Evolutionary conservation across 2,888 invertebrate species (phyloP).

Genomic region (Xiphydria camelus): DNA sequence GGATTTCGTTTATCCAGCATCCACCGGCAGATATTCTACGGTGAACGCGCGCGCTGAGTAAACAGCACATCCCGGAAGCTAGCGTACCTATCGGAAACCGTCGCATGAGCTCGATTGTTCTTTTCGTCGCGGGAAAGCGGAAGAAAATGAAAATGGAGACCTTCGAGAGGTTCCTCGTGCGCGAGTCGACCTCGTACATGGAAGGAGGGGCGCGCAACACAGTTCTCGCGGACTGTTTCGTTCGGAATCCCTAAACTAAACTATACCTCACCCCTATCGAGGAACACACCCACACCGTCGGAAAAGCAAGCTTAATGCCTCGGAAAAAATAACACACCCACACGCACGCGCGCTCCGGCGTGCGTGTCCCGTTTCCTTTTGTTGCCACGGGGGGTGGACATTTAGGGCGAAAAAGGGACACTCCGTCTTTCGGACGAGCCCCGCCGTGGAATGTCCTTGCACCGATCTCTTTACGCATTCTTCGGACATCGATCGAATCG

Average conservation of each 20-base stretch:
- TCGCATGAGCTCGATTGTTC: no score
- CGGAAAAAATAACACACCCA: conserved; percentile 55
- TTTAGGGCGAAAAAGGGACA: conserved; percentile 47
- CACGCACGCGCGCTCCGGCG: conserved; percentile 28
- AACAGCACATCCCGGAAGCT: no score
- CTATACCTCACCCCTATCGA: conserved; percentile 42
- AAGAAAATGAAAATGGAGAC: no score
- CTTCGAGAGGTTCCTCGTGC: no score
- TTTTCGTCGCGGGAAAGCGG: no score
- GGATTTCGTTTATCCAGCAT: no score
- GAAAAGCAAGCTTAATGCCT: conserved; percentile 54
- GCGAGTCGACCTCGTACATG: no score
- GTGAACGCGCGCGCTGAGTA: no score
- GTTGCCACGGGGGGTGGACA: conserved; percentile 47
- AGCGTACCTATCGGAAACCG: no score
- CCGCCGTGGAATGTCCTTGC: background rate
- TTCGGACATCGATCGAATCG: conserved; percentile 39
- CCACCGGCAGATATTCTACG: no score
- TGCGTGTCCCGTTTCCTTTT: conserved; percentile 34
- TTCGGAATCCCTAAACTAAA: conserved; percentile 47
- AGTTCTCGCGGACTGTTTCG: conserved; percentile 23
- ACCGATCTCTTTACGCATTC: conserved; percentile 1
- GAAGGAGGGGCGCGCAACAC: no score
- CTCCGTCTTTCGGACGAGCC: conserved; percentile 24
- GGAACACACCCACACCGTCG: conserved; percentile 26